These are phyloP conservation scores for Sciaenops ocellatus DNA, from an alignment of 2,797 vertebrate genomes.

Conservation along the genomic window DNA sequence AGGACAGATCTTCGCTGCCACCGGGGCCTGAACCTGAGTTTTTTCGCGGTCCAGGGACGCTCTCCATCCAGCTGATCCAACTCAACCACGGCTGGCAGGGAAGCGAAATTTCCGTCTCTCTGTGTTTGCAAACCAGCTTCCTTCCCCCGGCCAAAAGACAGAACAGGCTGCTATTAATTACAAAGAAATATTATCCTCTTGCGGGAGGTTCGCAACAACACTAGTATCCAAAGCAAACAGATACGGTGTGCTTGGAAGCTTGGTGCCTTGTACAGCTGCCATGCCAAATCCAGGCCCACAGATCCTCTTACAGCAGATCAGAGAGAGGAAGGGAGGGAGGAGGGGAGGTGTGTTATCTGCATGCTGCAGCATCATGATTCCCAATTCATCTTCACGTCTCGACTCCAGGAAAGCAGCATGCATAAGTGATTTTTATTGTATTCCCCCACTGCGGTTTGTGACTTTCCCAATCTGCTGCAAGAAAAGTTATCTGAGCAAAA, in stretches of 20 bases:
- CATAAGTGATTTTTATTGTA: conserved; percentile 5
- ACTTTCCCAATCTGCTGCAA: conserved; percentile 15
- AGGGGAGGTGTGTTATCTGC: conserved; percentile 61
- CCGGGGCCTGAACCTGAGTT: conserved; percentile 21
- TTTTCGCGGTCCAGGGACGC: conserved; percentile 8
- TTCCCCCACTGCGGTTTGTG: neutral
- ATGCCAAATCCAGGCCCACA: conserved; percentile 76
- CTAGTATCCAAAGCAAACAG: conserved; percentile 83
- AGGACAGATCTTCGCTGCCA: conserved; percentile 3
- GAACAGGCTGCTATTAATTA: conserved; percentile 79
- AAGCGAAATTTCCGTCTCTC: conserved; percentile 70
- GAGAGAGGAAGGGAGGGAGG: conserved; percentile 50
- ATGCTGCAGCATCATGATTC: conserved; percentile 65
- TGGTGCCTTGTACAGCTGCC: conserved; percentile 77
- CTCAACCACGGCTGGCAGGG: conserved; percentile 55
- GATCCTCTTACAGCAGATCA: conserved; percentile 80
- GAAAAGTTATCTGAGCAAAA: conserved; percentile 51
- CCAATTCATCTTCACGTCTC: conserved; percentile 45
- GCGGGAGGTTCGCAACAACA: conserved; percentile 71
- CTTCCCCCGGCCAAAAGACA: conserved; percentile 60
- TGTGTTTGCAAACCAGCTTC: conserved; percentile 64
- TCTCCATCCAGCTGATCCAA: conserved; percentile 63
- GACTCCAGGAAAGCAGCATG: conserved; percentile 5
- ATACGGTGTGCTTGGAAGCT: conserved; percentile 74
- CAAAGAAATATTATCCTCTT: conserved; percentile 78